A percentile compares a stretch with the other conserved stretches of the same genome.
Conservation (phyloP, 1,140 invertebrate species). For the Aphaenogaster floridana region DNA sequence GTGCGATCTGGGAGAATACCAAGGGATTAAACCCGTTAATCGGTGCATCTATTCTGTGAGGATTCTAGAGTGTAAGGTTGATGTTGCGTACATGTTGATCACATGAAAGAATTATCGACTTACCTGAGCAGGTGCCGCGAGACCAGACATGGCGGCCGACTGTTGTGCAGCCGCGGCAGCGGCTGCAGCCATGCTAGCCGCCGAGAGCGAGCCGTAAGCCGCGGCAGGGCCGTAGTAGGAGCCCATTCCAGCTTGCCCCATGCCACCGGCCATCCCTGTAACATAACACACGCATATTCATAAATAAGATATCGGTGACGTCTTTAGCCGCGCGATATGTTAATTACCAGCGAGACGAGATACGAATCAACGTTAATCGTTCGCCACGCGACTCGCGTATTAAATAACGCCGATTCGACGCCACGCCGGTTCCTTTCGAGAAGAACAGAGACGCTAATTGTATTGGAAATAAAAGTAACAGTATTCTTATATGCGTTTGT, state of each 20-base stretch:
- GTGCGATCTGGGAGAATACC: no score
- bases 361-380: conserved; percentile 7
- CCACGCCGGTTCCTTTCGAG: neutral
- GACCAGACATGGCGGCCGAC: conserved; percentile 88
- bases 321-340: neutral
- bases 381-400: neutral
- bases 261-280: conserved; percentile 89
- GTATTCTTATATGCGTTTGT: neutral
- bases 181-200: conserved; percentile 89
- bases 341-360: neutral
- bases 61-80: neutral
- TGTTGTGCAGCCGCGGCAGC: conserved; percentile 89
- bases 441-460: conserved; percentile 3
- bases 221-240: conserved; percentile 89
- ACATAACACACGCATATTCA: conserved; percentile 34
- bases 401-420: neutral
- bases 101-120: conserved; percentile 68
- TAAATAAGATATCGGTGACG: neutral
- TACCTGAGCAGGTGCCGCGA: conserved; percentile 88
- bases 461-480: neutral
- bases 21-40: no score
- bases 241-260: conserved; percentile 88
- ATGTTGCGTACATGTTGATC: neutral
- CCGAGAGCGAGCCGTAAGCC: conserved; percentile 89
- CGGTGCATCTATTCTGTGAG: no score